phyloP scores from a whole-genome alignment of 2,113 vertebrate species.

The Leucoraja erinaceus region DNA sequence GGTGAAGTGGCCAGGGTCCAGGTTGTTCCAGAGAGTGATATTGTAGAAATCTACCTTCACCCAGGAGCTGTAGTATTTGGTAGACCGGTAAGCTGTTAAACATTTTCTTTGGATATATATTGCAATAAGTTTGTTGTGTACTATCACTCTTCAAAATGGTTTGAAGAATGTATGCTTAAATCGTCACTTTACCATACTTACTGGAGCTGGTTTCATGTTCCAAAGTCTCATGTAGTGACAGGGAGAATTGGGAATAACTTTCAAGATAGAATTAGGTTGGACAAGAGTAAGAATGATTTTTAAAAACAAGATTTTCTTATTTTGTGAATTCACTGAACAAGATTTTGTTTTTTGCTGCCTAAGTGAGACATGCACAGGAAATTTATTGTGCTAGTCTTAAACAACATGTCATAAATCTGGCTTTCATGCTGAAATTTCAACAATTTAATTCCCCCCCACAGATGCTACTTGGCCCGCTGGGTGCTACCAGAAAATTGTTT shows the following conservation, averaged over 20 bases:
- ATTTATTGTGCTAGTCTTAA: background rate
- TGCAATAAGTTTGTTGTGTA: background rate
- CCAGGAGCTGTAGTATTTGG: slow-evolving; percentile 84
- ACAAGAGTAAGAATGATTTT: background rate
- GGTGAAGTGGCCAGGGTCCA: slow-evolving; percentile 88
- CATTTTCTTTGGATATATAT: background rate
- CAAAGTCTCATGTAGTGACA: background rate
- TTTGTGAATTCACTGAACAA: background rate
- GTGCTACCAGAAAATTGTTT: no score
- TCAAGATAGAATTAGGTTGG: background rate
- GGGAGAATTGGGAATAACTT: background rate
- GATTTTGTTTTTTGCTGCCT: slow-evolving; percentile 2
- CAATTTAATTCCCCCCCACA: no score
- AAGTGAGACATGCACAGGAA: no score
- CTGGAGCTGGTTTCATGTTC: background rate
- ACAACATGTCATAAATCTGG: background rate
- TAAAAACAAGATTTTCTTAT: background rate
- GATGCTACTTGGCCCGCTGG: no score
- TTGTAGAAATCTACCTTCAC: slow-evolving; percentile 83
- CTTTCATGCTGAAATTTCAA: background rate
- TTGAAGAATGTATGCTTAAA: slow-evolving; percentile 7
- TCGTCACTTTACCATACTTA: background rate
- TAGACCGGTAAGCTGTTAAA: slow-evolving; percentile 65
- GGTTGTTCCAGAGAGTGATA: slow-evolving; percentile 83
- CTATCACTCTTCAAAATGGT: background rate